Percentiles rank a stretch among this genome's conserved stretches.
Evolutionary conservation across 2,888 invertebrate species (phyloP).

Genomic region (Heteropelma amictum): DNA sequence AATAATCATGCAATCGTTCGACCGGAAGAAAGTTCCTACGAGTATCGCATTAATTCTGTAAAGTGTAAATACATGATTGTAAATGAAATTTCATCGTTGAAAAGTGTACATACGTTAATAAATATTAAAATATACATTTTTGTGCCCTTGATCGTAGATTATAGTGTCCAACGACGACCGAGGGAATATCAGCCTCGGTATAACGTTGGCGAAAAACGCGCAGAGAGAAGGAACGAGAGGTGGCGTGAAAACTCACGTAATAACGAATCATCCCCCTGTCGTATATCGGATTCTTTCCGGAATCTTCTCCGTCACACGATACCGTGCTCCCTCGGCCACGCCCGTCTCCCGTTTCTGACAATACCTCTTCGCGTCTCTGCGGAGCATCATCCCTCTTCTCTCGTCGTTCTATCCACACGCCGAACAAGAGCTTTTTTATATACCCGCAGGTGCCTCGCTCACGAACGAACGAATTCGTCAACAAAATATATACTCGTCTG

Average conservation of each 20-base stretch:
- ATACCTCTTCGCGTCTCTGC: slow-evolving; percentile 57
- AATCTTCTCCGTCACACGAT: slow-evolving; percentile 74
- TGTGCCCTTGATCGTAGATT: no score
- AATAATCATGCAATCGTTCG: neutral
- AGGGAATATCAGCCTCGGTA: no score
- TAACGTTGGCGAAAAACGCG: no score
- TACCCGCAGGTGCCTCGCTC: slow-evolving; percentile 56
- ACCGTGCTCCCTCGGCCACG: slow-evolving; percentile 64
- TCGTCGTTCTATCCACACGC: neutral
- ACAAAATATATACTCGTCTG: slow-evolving; percentile 45
- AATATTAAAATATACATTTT: no score
- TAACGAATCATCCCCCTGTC: slow-evolving; percentile 72
- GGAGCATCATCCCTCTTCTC: slow-evolving; percentile 35
- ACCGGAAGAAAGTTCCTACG: slow-evolving; percentile 50
- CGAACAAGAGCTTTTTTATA: slow-evolving; percentile 32
- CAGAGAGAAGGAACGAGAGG: slow-evolving; percentile 24
- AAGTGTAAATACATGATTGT: slow-evolving; percentile 62
- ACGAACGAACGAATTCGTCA: slow-evolving; percentile 44
- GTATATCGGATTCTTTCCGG: slow-evolving; percentile 69
- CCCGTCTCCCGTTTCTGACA: slow-evolving; percentile 65
- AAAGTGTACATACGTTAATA: slow-evolving; percentile 50
- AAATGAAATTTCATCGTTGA: slow-evolving; percentile 55
- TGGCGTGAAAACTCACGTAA: slow-evolving; percentile 69
- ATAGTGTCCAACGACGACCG: no score
- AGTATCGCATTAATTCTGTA: slow-evolving; percentile 41